These are phyloP conservation scores for Mustelus asterias DNA, from an alignment of 2,113 vertebrate genomes.

Conservation along the genomic window DNA sequence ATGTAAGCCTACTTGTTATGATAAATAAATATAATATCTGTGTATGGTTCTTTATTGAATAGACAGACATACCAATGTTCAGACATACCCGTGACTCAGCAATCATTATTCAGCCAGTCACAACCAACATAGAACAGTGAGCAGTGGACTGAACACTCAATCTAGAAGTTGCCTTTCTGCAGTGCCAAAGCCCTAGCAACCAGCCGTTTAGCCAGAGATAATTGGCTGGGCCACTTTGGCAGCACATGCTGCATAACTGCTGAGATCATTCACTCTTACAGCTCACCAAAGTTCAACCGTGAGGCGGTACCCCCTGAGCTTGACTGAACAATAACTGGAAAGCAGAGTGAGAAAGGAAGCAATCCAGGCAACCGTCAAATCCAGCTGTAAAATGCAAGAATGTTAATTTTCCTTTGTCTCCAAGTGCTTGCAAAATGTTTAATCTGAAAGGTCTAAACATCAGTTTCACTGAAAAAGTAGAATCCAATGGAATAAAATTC, in stretches of 20 bases:
- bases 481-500: not conserved
- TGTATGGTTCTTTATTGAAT: too few relatives aligned
- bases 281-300: not conserved
- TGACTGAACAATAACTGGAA: not conserved
- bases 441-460: not conserved
- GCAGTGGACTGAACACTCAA: not conserved
- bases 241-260: not conserved
- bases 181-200: not conserved
- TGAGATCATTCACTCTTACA: not conserved
- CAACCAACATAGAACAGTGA: not conserved
- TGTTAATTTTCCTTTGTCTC: not conserved
- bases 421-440: not conserved
- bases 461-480: not conserved
- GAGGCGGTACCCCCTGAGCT: not conserved
- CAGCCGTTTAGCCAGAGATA: not conserved
- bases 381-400: not conserved
- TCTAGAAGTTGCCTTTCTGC: not conserved
- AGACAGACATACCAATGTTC: too few relatives aligned
- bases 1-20: too few relatives aligned
- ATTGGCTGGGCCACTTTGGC: not conserved
- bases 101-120: too few relatives aligned
- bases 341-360: not conserved
- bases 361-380: not conserved
- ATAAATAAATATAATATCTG: too few relatives aligned
- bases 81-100: too few relatives aligned